These are phyloP conservation scores for Opisthograptis luteolata DNA, from an alignment of 2,888 invertebrate genomes.

Conservation along the genomic window DNA sequence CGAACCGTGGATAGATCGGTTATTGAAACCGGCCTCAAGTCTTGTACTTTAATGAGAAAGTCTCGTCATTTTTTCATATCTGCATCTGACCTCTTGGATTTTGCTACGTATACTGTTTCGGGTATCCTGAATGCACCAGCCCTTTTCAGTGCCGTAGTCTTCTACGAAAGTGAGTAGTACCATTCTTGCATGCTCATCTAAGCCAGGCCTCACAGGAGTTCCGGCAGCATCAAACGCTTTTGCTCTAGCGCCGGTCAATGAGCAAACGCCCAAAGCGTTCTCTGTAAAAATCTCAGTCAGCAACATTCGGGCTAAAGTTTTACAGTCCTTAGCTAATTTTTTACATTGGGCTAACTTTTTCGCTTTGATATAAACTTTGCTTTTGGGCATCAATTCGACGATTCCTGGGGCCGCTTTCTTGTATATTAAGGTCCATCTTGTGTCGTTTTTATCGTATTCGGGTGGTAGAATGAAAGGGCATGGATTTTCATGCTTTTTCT, in stretches of 20 bases:
- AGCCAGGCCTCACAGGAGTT: neutral
- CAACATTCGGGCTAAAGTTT: neutral
- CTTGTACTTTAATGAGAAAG: no score
- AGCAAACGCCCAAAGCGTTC: neutral
- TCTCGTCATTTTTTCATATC: no score
- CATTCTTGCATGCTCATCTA: neutral
- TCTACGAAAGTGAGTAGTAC: neutral
- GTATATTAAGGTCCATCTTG: neutral
- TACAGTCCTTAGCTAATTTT: neutral
- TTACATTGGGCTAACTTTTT: neutral
- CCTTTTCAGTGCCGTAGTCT: neutral
- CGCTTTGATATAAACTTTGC: neutral
- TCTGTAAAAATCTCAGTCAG: neutral
- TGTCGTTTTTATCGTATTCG: neutral
- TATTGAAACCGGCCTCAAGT: no score
- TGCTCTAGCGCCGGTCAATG: neutral
- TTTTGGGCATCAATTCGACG: neutral
- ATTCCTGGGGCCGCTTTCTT: neutral
- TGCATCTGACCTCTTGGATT: neutral
- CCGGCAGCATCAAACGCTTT: neutral
- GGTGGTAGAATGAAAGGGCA: neutral
- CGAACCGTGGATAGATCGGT: no score
- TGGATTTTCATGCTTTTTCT: neutral
- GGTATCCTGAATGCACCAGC: neutral
- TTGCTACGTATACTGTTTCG: neutral